Evolutionary conservation across 2,888 invertebrate genomes (phyloP), one percentile per base, ranked within the genome.

Genomic region (Euplagia quadripunctaria): DNA sequence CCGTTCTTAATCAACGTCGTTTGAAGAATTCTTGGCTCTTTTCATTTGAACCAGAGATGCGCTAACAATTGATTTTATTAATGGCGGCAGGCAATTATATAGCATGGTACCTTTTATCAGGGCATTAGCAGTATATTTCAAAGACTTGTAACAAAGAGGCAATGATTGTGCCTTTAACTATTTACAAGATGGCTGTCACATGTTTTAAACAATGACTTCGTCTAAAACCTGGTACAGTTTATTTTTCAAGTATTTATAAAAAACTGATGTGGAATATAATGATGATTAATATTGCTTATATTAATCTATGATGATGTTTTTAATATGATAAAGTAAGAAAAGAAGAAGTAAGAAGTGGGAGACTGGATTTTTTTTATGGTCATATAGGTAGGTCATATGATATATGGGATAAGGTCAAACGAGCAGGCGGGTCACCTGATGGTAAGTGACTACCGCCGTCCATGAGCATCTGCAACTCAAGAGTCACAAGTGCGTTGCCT

Each of bases 1-100:
- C 84, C 85, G 87, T 90, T 89, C 90, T 94, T 91, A 91, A 92
- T 94, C 94, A 93, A 93, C 85, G 94, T 92, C 91, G 70, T 83
- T 80, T 82, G 85, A 85, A 86, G 86, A 85, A 88, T 88, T 87
- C 87, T 83, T 78, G 85, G 82, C 83, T 82, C 83, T 83, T 80
- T 86, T 80, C 79, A 83, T 81, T 82, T 66, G 74, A 79, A 78
- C 76, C 79, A 76, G 58, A 78, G 78, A 80, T 76, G 78, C 76
- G 72, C 76, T 76, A 81, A 82, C 82, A 85, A 85, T 83, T 77
- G 81, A 67, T 79, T 79, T 82, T 80, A 82, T 84, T 83, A 81
- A 82, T 76, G 83, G 77, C 74, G 70, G 58, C 76, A 74, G 72
- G 76, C 79, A 82, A 85, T 82, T 79, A 75, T 69, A 70, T 71